Evolutionary conservation across 1,140 invertebrate genomes (phyloP).

Genomic region (Cyrtorhinus lividipennis): DNA sequence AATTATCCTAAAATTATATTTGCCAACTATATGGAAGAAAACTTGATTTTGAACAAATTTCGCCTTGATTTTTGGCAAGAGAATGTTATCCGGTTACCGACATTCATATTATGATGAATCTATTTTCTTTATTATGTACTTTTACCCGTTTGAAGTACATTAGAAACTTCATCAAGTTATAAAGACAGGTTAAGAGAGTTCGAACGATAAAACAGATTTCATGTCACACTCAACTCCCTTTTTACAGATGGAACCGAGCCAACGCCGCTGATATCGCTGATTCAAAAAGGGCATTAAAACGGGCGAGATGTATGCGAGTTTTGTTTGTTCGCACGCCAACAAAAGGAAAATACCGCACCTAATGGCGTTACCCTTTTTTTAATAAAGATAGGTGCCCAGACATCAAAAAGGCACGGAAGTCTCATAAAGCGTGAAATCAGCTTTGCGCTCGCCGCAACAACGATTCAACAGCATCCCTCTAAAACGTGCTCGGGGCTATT

Average conservation of each 20-base stretch:
- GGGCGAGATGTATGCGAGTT: neutral
- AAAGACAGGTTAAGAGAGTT: neutral
- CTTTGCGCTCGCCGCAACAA: neutral
- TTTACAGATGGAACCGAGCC: neutral
- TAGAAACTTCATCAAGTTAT: neutral
- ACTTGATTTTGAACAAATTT: too few species aligned
- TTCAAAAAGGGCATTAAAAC: neutral
- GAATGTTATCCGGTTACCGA: too few species aligned
- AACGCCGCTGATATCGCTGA: neutral
- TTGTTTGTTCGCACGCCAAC: neutral
- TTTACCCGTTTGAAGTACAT: neutral
- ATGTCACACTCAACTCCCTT: neutral
- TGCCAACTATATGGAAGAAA: too few species aligned
- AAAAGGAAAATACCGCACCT: neutral
- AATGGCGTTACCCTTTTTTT: neutral
- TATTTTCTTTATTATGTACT: too few species aligned
- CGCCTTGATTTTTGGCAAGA: too few species aligned
- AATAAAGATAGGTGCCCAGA: neutral
- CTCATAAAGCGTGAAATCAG: neutral
- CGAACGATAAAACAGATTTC: neutral
- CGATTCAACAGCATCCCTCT: neutral
- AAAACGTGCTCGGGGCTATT: neutral
- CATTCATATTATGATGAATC: too few species aligned
- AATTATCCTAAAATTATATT: too few species aligned
- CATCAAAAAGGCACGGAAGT: neutral